Conservation (phyloP, 1,140 invertebrate genomes). For the Cyclargus thomasi region DNA sequence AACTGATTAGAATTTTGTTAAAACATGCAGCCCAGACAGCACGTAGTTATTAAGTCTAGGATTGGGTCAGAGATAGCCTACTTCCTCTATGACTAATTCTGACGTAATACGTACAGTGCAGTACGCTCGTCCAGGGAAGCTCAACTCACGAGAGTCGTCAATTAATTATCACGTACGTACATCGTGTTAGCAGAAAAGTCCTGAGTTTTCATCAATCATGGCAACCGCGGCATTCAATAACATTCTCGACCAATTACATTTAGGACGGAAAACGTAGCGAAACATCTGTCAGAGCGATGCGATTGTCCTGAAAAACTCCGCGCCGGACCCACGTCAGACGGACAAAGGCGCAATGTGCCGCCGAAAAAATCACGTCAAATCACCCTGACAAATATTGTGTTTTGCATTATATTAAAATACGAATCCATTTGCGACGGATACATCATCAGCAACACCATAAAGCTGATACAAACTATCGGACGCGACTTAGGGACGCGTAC, state of each 20-base stretch:
- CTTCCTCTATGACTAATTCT: too few species aligned
- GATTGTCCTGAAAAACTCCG: conserved; percentile 38
- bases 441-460: background rate
- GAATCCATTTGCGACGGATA: background rate
- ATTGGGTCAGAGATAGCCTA: too few species aligned
- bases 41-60: too few species aligned
- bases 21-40: too few species aligned
- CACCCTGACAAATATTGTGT: conserved; percentile 36
- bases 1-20: too few species aligned
- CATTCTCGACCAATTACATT: conserved; percentile 21
- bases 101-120: too few species aligned
- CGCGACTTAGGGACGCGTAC: too few species aligned
- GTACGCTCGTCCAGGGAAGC: too few species aligned
- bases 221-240: conserved; percentile 16
- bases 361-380: conserved; percentile 43
- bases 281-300: conserved; percentile 15
- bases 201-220: background rate
- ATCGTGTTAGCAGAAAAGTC: background rate
- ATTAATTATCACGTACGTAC: background rate
- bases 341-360: conserved; percentile 42
- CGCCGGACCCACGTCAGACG: conserved; percentile 46
- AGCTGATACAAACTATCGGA: too few species aligned
- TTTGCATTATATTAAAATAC: conserved; percentile 6
- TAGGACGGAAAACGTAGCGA: conserved; percentile 6
- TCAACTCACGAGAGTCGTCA: too few species aligned